phyloP scores from a whole-genome alignment of 2,888 invertebrate genomes.

The Nephrotoma flavescens region DNA sequence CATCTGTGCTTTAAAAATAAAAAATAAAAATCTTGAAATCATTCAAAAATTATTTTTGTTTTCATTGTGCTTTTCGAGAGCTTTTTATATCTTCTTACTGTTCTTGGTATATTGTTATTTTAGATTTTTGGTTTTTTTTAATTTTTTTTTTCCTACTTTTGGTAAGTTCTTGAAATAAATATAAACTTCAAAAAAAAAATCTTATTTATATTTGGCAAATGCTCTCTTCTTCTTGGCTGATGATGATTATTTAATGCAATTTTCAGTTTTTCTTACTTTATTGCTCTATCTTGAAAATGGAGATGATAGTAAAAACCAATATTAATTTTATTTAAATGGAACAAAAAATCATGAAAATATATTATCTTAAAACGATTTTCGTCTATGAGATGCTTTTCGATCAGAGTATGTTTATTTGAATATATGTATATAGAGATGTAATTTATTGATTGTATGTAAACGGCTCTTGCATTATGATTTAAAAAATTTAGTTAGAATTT shows the following conservation, averaged over 20 bases:
- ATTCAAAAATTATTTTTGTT: not conserved
- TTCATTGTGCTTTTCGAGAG: not conserved
- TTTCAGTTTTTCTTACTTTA: not conserved
- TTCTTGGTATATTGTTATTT: not conserved
- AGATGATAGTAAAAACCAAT: not conserved
- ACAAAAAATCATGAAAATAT: not conserved
- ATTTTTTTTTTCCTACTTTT: not conserved
- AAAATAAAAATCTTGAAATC: not conserved
- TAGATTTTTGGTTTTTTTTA: not conserved
- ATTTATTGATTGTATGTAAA: no score
- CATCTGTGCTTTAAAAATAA: not conserved
- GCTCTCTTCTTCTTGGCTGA: not conserved
- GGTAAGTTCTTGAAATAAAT: not conserved
- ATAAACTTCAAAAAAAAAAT: not conserved
- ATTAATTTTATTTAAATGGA: not conserved
- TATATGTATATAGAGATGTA: no score
- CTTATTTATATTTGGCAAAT: not conserved
- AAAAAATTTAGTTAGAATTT: no score
- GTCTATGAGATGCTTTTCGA: no score
- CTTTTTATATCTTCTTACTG: not conserved
- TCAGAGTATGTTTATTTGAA: no score
- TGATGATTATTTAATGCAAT: not conserved
- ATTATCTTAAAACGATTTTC: not conserved
- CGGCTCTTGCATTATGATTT: no score
- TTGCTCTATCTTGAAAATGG: not conserved